A percentile compares a stretch with the other conserved stretches of the same genome.
Conservation (phyloP, 2,113 vertebrate species). For the Melozone crissalis region DNA sequence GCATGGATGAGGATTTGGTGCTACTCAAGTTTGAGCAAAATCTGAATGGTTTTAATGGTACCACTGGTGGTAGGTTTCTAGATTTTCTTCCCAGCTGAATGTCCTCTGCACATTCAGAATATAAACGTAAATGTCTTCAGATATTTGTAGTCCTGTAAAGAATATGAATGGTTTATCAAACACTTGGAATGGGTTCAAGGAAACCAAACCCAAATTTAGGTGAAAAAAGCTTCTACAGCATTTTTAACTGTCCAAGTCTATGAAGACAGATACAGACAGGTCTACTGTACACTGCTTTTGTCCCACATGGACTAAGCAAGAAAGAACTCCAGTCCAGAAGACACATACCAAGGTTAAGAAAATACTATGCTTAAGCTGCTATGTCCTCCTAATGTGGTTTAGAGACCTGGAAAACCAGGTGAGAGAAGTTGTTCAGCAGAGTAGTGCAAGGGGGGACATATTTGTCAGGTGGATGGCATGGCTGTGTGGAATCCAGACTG, state of each 20-base stretch:
- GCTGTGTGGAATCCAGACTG: neutral
- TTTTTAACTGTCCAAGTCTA: neutral
- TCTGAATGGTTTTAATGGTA: neutral
- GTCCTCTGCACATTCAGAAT: neutral
- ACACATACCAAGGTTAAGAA: neutral
- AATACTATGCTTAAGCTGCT: neutral
- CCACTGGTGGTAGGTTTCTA: neutral
- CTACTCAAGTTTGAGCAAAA: neutral
- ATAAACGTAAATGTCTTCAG: neutral
- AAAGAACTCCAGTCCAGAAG: neutral
- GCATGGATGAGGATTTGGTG: neutral
- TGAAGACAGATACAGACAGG: neutral
- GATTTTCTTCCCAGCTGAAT: neutral
- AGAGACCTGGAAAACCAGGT: neutral
- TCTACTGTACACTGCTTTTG: neutral
- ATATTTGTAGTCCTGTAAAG: neutral
- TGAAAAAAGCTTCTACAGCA: neutral
- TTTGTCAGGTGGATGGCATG: neutral
- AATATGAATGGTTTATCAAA: neutral
- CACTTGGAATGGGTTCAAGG: neutral
- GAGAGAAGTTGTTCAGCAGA: neutral
- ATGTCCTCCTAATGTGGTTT: neutral
- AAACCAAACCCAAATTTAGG: neutral
- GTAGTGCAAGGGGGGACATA: neutral
- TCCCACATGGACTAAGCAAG: neutral